Evolutionary conservation across 2,113 vertebrate genomes (phyloP).

Genomic region (Cyanoderma ruficeps): DNA sequence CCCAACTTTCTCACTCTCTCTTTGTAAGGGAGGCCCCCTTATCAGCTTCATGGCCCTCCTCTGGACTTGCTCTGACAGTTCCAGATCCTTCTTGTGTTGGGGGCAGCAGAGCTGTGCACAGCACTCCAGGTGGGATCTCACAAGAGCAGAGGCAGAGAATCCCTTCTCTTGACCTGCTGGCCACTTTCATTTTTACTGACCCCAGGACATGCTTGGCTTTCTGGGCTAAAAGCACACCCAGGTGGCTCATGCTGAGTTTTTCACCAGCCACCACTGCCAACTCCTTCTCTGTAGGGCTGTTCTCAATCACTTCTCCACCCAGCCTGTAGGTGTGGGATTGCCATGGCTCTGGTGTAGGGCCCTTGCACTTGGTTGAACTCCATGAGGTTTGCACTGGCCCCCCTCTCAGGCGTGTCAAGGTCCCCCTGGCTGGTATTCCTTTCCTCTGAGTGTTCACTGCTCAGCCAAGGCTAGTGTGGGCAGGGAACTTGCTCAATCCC

Average conservation of each 20-base stretch:
- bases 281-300: not conserved
- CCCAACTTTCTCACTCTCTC: not conserved
- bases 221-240: not conserved
- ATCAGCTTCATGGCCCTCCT: not conserved
- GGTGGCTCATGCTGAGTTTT: not conserved
- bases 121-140: fast-evolving
- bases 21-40: not conserved
- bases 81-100: not conserved
- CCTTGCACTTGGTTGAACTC: not conserved
- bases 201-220: not conserved
- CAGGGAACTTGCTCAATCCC: fast-evolving
- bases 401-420: fast-evolving
- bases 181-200: not conserved
- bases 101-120: not conserved
- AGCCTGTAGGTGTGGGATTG: not conserved
- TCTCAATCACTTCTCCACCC: not conserved
- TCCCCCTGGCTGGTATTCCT: not conserved
- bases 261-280: not conserved
- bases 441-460: fast-evolving
- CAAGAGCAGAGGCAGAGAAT: not conserved
- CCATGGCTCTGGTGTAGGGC: not conserved
- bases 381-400: not conserved
- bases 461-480: not conserved
- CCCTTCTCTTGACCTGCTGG: not conserved
- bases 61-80: not conserved